A percentile compares a stretch with the other conserved stretches of the same genome.
phyloP scores from a whole-genome alignment of 2,797 vertebrate species.

The Dallia pectoralis region DNA sequence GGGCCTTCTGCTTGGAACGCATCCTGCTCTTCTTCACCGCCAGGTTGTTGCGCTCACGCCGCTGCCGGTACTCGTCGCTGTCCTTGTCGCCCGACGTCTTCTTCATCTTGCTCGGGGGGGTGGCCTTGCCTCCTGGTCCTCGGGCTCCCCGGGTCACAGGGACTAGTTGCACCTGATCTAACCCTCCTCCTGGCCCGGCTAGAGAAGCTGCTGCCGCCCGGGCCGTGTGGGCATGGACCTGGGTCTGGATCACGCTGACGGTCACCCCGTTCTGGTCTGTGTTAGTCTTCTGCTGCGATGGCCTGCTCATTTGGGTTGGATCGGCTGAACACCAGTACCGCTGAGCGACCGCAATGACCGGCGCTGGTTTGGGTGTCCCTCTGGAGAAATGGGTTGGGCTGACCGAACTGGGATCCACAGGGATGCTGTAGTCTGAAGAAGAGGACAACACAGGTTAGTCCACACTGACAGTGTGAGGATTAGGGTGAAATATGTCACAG shows the following conservation, averaged over 20 bases:
- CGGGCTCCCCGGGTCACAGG: slow-evolving; percentile 71
- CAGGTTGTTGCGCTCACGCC: slow-evolving; percentile 95
- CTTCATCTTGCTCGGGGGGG: slow-evolving; percentile 86
- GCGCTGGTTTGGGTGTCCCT: neutral
- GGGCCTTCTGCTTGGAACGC: slow-evolving; percentile 97
- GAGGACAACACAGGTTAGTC: neutral
- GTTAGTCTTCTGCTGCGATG: slow-evolving; percentile 72
- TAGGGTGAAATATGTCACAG: too few relatives aligned
- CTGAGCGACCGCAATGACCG: slow-evolving; percentile 20
- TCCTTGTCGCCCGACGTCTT: slow-evolving; percentile 84
- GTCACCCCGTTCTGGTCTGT: slow-evolving; percentile 82
- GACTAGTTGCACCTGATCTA: slow-evolving; percentile 85
- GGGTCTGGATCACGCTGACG: slow-evolving; percentile 79
- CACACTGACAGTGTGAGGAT: too few relatives aligned
- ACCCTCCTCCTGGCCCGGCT: slow-evolving; percentile 45
- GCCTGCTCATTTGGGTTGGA: slow-evolving; percentile 96
- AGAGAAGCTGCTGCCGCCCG: slow-evolving; percentile 27
- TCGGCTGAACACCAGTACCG: slow-evolving; percentile 52
- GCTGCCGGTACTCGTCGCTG: slow-evolving; percentile 91
- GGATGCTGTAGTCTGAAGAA: neutral
- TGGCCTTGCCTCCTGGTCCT: slow-evolving; percentile 84
- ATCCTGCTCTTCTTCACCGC: slow-evolving; percentile 97
- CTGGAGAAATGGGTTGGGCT: neutral
- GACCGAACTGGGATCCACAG: neutral
- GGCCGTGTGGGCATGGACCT: slow-evolving; percentile 52